Conservation (phyloP, 2,113 vertebrate genomes). For the Gasterosteus aculeatus region DNA sequence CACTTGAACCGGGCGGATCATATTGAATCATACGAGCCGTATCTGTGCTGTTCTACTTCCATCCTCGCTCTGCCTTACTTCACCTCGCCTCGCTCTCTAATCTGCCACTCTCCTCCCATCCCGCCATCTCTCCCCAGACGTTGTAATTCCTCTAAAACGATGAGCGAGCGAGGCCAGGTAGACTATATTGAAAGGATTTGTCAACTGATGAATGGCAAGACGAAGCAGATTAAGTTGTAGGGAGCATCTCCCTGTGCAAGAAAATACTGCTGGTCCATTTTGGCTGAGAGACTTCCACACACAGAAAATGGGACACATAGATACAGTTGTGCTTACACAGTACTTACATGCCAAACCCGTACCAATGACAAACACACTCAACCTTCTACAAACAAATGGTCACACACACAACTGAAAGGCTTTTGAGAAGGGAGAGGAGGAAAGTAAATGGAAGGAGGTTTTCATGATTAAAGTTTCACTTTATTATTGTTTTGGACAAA, state of each 20-base stretch:
- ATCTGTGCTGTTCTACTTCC: slow-evolving; percentile 32
- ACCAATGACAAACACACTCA: not conserved
- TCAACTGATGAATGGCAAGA: slow-evolving; percentile 68
- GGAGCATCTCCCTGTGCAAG: slow-evolving; percentile 50
- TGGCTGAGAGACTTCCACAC: slow-evolving; percentile 19
- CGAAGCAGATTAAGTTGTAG: slow-evolving; percentile 66
- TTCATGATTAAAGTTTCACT: not conserved
- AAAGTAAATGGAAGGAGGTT: not conserved
- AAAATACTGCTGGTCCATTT: slow-evolving; percentile 49
- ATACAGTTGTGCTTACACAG: slow-evolving; percentile 2
- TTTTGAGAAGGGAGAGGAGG: not conserved
- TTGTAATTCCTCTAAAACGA: slow-evolving; percentile 74
- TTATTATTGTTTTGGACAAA: not conserved
- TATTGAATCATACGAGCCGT: slow-evolving; percentile 52
- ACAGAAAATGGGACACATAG: slow-evolving; percentile 19
- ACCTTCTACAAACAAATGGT: not conserved
- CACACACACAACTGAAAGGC: not conserved
- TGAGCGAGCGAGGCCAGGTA: slow-evolving; percentile 62
- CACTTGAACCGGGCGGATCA: slow-evolving; percentile 36
- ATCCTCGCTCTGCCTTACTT: slow-evolving; percentile 26
- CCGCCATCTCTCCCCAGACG: slow-evolving; percentile 44
- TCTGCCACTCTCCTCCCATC: slow-evolving; percentile 30
- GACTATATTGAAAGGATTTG: slow-evolving; percentile 76
- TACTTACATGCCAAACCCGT: not conserved
- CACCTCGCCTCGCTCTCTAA: slow-evolving; percentile 45